Evolutionary conservation across 2,113 vertebrate species (phyloP).

Genomic region (Pseudois nayaur): DNA sequence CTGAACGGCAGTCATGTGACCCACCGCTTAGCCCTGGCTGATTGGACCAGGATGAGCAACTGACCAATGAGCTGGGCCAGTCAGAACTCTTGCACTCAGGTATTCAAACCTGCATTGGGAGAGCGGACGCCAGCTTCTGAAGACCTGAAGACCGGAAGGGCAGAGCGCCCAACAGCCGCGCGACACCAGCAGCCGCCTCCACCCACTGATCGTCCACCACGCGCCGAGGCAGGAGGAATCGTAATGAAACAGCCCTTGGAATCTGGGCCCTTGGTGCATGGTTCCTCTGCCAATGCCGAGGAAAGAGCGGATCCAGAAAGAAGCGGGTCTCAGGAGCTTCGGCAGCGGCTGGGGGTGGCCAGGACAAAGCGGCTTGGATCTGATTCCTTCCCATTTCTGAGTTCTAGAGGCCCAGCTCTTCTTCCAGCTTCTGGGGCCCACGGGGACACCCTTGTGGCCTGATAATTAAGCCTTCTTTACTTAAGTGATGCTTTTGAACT

Average conservation of each 20-base stretch:
- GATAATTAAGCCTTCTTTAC: background rate
- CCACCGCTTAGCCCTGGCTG: too few relatives aligned
- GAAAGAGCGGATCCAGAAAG: too few relatives aligned
- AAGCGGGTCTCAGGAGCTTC: fast-evolving
- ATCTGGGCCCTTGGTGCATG: too few relatives aligned
- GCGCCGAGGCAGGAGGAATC: too few relatives aligned
- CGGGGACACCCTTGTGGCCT: background rate
- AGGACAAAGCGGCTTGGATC: fast-evolving
- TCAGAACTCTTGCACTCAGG: background rate
- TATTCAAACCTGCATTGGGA: fast-evolving
- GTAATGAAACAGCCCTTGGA: too few relatives aligned
- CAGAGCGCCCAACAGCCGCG: too few relatives aligned
- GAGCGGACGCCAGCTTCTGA: fast-evolving
- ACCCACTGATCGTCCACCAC: too few relatives aligned
- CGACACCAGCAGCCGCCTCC: too few relatives aligned
- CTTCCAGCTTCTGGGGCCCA: background rate
- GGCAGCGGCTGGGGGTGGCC: fast-evolving
- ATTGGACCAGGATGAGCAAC: background rate
- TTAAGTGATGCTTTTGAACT: background rate
- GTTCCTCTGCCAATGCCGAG: too few relatives aligned
- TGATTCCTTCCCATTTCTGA: background rate
- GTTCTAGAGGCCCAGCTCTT: background rate
- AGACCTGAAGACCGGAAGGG: background rate
- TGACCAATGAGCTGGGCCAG: background rate
- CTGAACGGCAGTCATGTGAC: background rate